Evolutionary conservation across 2,797 vertebrate genomes (phyloP).

Genomic region (Glyptemys insculpta): DNA sequence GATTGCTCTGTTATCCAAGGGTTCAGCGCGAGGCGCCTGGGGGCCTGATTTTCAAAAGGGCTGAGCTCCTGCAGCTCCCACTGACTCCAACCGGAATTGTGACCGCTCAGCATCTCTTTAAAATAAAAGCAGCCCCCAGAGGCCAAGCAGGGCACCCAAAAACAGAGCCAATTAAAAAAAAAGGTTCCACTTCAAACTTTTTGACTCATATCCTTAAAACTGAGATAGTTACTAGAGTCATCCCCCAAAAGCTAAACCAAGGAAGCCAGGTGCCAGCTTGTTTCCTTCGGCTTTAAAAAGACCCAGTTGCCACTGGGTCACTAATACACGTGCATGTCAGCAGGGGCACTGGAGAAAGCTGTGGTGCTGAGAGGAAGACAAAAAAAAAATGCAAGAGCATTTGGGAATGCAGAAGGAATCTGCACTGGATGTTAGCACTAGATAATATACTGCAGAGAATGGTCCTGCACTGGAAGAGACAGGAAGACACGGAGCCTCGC

Average conservation of each 20-base stretch:
- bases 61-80: background rate
- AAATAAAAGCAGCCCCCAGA: background rate
- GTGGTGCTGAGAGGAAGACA: background rate
- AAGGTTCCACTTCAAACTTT: background rate
- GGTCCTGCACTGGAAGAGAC: background rate
- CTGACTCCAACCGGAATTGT: background rate
- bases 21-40: fast-evolving
- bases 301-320: background rate
- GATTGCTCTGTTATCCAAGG: background rate
- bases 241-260: background rate
- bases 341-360: background rate
- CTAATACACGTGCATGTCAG: fast-evolving
- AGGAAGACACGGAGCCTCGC: fast-evolving
- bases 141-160: background rate
- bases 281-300: background rate
- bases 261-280: background rate
- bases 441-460: background rate
- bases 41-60: background rate
- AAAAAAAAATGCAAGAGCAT: background rate
- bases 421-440: background rate
- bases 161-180: background rate
- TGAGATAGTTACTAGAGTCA: background rate
- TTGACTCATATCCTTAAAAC: background rate
- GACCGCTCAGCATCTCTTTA: background rate
- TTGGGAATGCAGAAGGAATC: background rate